phyloP scores from a whole-genome alignment of 2,113 vertebrate species.

The Podarcis muralis region DNA sequence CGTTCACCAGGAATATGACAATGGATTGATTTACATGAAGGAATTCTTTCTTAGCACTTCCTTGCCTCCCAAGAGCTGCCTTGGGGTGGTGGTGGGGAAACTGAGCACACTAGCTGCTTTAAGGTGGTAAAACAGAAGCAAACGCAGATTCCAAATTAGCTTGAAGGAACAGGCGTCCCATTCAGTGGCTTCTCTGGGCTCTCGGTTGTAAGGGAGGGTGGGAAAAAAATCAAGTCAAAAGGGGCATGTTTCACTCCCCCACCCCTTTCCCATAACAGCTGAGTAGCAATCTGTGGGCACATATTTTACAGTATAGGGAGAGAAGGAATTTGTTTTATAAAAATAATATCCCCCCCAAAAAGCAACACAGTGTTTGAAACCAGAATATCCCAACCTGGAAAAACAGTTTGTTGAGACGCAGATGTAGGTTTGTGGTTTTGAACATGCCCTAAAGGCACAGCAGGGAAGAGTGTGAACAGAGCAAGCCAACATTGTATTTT shows the following conservation, averaged over 20 bases:
- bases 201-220: background rate
- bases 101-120: fast-evolving
- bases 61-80: background rate
- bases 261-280: background rate
- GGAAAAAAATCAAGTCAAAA: conserved; percentile 18
- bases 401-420: conserved; percentile 47
- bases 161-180: conserved; percentile 13
- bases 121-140: background rate
- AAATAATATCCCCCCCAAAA: background rate
- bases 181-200: fast-evolving
- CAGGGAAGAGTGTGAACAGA: conserved; percentile 11
- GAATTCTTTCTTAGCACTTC: fast-evolving
- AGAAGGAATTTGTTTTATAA: background rate
- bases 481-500: conserved; percentile 27
- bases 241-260: background rate
- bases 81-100: background rate
- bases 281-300: background rate
- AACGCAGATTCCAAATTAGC: background rate
- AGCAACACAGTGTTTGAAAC: background rate
- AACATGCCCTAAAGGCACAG: fast-evolving
- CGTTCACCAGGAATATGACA: background rate
- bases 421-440: conserved; percentile 13
- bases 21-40: conserved; percentile 23
- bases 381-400: background rate
- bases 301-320: background rate